These are phyloP conservation scores for Tringa solitaria DNA, from an alignment of 2,113 vertebrate genomes.

Conservation along the genomic window DNA sequence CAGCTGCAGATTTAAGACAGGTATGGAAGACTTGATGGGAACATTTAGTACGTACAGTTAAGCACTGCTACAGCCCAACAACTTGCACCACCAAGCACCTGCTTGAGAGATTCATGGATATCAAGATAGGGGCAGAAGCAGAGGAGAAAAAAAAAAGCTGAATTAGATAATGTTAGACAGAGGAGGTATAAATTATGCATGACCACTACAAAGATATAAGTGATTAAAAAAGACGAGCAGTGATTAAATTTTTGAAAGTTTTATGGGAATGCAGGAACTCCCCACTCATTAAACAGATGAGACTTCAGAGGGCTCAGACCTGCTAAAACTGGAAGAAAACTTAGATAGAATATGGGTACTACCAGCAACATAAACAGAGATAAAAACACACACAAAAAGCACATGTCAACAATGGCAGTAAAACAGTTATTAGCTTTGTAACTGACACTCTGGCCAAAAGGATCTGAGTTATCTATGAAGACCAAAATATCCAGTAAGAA, in stretches of 20 bases:
- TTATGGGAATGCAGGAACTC: not conserved
- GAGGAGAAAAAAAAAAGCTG: not conserved
- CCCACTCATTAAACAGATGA: not conserved
- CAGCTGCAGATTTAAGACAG: not conserved
- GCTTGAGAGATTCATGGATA: not conserved
- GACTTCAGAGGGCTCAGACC: not conserved
- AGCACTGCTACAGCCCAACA: not conserved
- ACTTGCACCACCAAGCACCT: not conserved
- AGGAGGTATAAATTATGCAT: not conserved
- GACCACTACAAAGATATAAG: not conserved
- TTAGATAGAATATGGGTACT: not conserved
- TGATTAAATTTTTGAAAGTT: not conserved
- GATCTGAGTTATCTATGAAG: not conserved
- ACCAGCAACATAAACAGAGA: not conserved
- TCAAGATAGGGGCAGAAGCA: not conserved
- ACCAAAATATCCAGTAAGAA: not conserved
- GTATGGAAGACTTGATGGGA: not conserved
- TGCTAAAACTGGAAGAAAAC: not conserved
- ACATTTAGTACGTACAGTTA: not conserved
- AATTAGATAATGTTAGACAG: not conserved
- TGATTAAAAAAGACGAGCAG: not conserved
- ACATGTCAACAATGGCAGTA: not conserved
- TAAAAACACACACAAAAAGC: not conserved
- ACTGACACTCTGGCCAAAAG: not conserved
- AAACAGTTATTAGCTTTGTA: not conserved